Evolutionary conservation across 2,888 invertebrate genomes (phyloP), one percentile per base, ranked within the genome.

Genomic region (Fabriciana adippe): DNA sequence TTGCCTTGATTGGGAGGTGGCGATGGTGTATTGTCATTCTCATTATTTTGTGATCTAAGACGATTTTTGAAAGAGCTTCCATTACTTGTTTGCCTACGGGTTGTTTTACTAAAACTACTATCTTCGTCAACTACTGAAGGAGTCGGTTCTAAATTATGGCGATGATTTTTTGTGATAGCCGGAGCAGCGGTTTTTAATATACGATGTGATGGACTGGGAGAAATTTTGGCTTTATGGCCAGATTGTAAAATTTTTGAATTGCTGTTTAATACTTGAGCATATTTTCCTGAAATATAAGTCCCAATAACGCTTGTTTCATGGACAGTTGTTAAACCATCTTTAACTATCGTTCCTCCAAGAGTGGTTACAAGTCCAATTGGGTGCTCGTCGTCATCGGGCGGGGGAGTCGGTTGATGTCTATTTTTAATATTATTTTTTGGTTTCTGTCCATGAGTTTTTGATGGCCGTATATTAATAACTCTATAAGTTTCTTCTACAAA

Each of bases 221-320:
- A 93, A 71, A 96, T 95, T 88, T 95, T 95, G 8, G 89, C 93
- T 79, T 94, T 94, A 73, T 93, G 93, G 2, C 89, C 92, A 59
- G 85, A 74, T 45, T 85, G 81, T 68, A 95, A 86, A 51, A 96
- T 88, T 79, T 95, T 95, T 0, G 97, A 96, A 53, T 96, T 96
- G 79, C 97, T 97, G 80, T 97, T 97, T 45, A 97, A 89, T 13
- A 96, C 96, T 88, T 97, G 97, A 3, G 97, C 97, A 84, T 97
- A 97, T 89, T 97, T 97, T 51, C 97, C 97, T 60, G 96, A 96
- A 78, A 97, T 96, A 81, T 95, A 96, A 4, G 97, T 97, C 35
- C 97, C 96, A 77, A 97, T 96, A n/a, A 97, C 97, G 82, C 96
- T 96, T 0, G 97, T 97, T 88, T 97, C 97, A 81, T 97, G 96